Conservation (phyloP, 2,113 vertebrate species). For the Dipodomys spectabilis region DNA sequence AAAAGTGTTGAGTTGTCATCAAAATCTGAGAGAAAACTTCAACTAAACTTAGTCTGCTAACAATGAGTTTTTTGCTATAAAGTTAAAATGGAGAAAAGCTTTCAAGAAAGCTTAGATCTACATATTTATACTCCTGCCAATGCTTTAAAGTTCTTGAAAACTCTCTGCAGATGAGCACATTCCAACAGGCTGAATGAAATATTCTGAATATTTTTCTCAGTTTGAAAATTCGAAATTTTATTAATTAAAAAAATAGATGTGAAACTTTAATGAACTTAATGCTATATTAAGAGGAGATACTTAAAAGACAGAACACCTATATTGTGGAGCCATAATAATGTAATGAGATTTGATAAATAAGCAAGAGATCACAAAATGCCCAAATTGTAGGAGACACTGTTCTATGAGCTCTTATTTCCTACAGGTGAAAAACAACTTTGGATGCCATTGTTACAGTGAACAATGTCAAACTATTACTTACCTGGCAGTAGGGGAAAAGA, state of each 20-base stretch:
- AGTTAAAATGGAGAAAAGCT: conserved; percentile 5
- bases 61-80: conserved; percentile 39
- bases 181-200: conserved; percentile 53
- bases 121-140: conserved; percentile 57
- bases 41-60: conserved; percentile 34
- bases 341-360: conserved; percentile 63
- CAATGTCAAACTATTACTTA: conserved; percentile 43
- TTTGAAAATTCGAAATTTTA: conserved; percentile 75
- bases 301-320: conserved; percentile 70
- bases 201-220: conserved; percentile 64
- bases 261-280: conserved; percentile 78
- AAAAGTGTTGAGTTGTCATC: conserved; percentile 34
- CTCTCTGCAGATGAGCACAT: conserved; percentile 67
- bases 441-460: conserved; percentile 38
- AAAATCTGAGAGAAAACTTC: conserved; percentile 13
- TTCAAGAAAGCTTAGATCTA: conserved; percentile 54
- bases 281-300: conserved; percentile 68
- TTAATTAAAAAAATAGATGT: conserved; percentile 81
- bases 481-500: neutral
- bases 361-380: conserved; percentile 58
- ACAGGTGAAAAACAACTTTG: neutral
- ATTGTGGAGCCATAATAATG: conserved; percentile 30
- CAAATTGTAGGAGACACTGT: conserved; percentile 56
- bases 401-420: neutral
- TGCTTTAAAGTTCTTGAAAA: conserved; percentile 66